Evolutionary conservation across 2,113 vertebrate species (phyloP).

Genomic region (Myrmecophaga tridactyla): DNA sequence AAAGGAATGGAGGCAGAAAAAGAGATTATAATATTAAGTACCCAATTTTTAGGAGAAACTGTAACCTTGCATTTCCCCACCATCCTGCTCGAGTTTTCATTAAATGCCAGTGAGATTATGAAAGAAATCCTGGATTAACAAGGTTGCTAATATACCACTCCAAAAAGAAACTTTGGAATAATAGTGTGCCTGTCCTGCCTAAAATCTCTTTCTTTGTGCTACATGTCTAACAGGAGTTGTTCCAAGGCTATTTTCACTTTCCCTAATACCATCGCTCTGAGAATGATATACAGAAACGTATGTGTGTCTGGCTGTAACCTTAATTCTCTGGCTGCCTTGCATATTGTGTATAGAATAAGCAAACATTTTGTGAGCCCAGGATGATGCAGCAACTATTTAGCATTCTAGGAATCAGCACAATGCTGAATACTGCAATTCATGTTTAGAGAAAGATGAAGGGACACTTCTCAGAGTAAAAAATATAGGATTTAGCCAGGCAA

Average conservation of each 20-base stretch:
- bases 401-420: not conserved
- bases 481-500: not conserved
- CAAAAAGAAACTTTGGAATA: not conserved
- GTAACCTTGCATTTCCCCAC: not conserved
- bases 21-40: constrained; percentile 14
- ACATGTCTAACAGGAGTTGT: not conserved
- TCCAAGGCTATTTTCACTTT: not conserved
- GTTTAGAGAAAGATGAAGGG: not conserved
- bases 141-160: not conserved
- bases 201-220: not conserved
- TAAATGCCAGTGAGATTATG: not conserved
- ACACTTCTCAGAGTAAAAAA: not conserved
- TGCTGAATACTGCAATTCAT: not conserved
- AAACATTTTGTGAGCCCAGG: not conserved
- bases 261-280: not conserved
- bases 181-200: not conserved
- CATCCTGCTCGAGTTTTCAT: not conserved
- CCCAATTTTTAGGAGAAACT: not conserved
- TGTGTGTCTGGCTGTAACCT: not conserved
- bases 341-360: not conserved
- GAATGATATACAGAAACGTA: constrained; percentile 6
- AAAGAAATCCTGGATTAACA: not conserved
- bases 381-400: not conserved
- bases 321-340: not conserved
- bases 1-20: not conserved